These are phyloP conservation scores for Mesodorylaimus sp. DNA, from an alignment of 2,888 invertebrate genomes.

Conservation along the genomic window DNA sequence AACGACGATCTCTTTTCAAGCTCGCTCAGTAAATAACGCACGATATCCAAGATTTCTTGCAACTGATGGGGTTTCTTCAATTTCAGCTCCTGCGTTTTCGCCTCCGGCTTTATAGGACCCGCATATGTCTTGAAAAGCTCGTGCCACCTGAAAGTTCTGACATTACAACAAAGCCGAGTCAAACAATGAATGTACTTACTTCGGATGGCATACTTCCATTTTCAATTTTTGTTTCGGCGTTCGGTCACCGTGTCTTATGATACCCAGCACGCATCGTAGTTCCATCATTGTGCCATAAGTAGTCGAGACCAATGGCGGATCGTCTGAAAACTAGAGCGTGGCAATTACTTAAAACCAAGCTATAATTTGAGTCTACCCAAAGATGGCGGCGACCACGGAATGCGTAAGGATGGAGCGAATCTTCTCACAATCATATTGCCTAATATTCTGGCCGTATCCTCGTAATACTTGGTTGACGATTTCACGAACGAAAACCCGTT, in stretches of 20 bases:
- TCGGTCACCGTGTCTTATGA: constrained; percentile 90
- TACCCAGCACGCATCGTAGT: constrained; percentile 79
- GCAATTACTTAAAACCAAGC: not conserved
- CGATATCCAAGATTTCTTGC: constrained; percentile 90
- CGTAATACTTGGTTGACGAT: constrained; percentile 97
- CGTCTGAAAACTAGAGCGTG: no score
- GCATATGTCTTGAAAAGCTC: no score
- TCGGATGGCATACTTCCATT: constrained; percentile 55
- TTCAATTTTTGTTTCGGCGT: constrained; percentile 99
- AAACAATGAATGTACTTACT: no score
- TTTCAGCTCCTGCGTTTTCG: constrained; percentile 88
- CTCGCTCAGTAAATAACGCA: constrained; percentile 61
- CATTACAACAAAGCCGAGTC: no score
- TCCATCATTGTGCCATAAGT: constrained; percentile 96
- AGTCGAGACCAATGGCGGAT: constrained; percentile 95
- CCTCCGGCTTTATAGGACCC: no score
- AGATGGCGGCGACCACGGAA: not conserved
- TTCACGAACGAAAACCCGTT: constrained; percentile 99
- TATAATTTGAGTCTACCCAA: not conserved
- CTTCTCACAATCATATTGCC: constrained; percentile 94
- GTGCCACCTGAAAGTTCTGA: no score
- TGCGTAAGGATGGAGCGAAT: no score
- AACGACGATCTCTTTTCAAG: not conserved
- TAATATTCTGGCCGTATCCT: constrained; percentile 93
- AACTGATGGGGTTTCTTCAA: constrained; percentile 88